A percentile compares a stretch with the other conserved stretches of the same genome.
phyloP scores from a whole-genome alignment of 2,797 vertebrate species.

The Calcarius lapponicus region DNA sequence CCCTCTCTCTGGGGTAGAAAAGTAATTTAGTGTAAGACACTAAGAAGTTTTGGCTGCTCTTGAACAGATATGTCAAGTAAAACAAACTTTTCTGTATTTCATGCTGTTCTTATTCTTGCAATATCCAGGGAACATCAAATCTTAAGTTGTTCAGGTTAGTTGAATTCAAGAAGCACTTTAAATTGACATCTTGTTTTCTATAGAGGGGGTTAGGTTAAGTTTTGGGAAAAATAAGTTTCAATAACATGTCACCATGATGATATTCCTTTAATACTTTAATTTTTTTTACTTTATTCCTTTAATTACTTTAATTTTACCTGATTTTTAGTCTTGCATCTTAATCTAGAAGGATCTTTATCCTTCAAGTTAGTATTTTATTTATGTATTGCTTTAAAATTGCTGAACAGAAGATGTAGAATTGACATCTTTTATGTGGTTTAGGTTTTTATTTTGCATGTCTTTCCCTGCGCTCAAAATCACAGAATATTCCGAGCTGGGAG shows the following conservation, averaged over 20 bases:
- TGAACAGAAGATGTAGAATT: neutral
- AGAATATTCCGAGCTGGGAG: neutral
- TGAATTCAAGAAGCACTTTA: neutral
- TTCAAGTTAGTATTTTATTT: neutral
- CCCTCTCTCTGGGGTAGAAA: conserved; percentile 42
- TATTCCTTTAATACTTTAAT: neutral
- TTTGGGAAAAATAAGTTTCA: neutral
- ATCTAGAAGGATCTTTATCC: neutral
- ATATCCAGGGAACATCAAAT: neutral
- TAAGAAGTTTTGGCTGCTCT: conserved; percentile 7
- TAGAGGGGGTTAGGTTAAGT: neutral
- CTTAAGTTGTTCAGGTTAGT: neutral
- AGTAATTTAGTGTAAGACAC: neutral
- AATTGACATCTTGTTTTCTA: neutral
- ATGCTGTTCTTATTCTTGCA: neutral
- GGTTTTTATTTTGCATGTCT: neutral
- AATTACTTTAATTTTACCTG: neutral
- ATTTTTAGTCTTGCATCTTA: neutral
- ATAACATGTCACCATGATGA: accelerated
- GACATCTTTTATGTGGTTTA: neutral
- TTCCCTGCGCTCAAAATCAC: neutral
- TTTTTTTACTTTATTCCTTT: too few relatives aligned
- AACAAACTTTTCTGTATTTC: conserved; percentile 14
- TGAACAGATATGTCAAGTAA: neutral
- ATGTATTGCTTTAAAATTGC: neutral